Evolutionary conservation across 2,888 invertebrate species (phyloP).

Genomic region (Heliconius cydno): DNA sequence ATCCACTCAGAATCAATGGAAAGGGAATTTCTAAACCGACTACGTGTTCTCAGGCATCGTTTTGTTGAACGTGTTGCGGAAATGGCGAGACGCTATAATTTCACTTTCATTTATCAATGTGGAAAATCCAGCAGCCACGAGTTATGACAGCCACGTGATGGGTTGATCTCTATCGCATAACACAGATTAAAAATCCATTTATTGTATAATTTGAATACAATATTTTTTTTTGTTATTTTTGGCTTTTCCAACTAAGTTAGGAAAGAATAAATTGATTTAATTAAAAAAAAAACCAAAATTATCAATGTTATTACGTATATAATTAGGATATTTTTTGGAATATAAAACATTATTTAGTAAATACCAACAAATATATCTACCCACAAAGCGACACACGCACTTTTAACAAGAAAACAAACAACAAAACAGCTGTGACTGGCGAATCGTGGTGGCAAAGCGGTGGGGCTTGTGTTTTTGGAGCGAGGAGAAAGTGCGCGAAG

Average conservation of each 20-base stretch:
- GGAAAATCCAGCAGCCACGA: constrained; percentile 60
- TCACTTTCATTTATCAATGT: constrained; percentile 74
- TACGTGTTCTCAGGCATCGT: constrained; percentile 55
- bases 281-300: not conserved
- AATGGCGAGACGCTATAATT: constrained; percentile 59
- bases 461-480: constrained; percentile 66
- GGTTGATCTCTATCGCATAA: constrained; percentile 23
- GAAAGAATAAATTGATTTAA: not conserved
- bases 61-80: constrained; percentile 60
- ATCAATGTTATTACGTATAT: not conserved
- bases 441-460: constrained; percentile 47
- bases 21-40: constrained; percentile 50
- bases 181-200: not conserved
- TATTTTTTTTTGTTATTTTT: not conserved
- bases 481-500: constrained; percentile 76
- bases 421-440: constrained; percentile 42
- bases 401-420: constrained; percentile 33
- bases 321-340: not conserved
- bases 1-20: constrained; percentile 24
- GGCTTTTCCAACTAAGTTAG: not conserved
- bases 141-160: constrained; percentile 32
- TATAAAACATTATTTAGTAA: not conserved
- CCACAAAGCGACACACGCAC: constrained; percentile 4
- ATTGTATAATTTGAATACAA: constrained; percentile 4
- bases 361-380: not conserved